Base-by-base conservation (phyloP, 2,797 vertebrate species). In the Neosilurus hyrtlii region DNA sequence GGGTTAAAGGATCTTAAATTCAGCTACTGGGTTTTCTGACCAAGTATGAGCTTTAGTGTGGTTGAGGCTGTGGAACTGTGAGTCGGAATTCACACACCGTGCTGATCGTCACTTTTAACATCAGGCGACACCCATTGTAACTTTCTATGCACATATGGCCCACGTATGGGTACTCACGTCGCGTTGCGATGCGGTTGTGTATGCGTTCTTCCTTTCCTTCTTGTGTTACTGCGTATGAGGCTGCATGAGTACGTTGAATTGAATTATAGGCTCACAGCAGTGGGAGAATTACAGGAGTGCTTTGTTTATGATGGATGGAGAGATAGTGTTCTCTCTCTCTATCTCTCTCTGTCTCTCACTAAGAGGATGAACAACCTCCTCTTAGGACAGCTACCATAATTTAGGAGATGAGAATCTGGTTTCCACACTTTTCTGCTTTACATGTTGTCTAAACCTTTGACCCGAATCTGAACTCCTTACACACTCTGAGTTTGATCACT, bases 341-440 rank as follows among this genome's bases (percentile, higher is more conserved):
- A 2, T 57, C 71, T 68, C 81, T 84, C 81, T 83, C 26, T 54
- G 81, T 75, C 51, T 71, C 77, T 52, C 37, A 3, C 56, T 62
- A 49, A 77, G 22, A 51, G 75, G 14, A 16, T 78, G 59, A 26
- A 78, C 35, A 26, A 26, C 22, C 35, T 22, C 75, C 22, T 65
- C 14, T 2, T 72, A 43, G 61, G 79, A 74, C 65, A 22, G 81
- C 71, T 77, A 81, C 82, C 65, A 75, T 89, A 87, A 89, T 89
- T 86, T 59, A 77, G 80, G 30, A 37, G 62, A 51, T 54, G 61
- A 72, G 84, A 81, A 63, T 63, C 43, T 51, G 59, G 74, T 56
- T 43, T 59, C 57, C 6, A 2, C 3, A 0, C n/a, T 24, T 51
- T 26, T 62, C 22, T 4, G 0, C 22, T 77, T 67, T 20, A 2